Percentiles rank a stretch among this genome's conserved stretches.
Conservation (phyloP, 2,888 invertebrate genomes). For the Tryphoninae sp. region DNA sequence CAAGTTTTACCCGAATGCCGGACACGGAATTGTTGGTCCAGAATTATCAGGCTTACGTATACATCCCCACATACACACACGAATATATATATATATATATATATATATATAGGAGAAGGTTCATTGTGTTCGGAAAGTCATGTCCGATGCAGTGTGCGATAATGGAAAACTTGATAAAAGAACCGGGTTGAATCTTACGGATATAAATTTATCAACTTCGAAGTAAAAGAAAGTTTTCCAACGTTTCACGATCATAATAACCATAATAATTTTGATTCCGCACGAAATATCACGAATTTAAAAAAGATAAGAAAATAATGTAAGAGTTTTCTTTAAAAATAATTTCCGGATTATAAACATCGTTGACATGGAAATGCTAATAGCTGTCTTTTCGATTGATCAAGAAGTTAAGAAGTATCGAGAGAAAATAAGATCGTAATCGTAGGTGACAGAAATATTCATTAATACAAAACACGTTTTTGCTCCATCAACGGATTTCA, state of each 20-base stretch:
- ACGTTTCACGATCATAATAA: conserved; percentile 4
- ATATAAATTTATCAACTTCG: background rate
- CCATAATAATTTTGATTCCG: background rate
- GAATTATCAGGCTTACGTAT: conserved; percentile 43
- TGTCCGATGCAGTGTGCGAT: conserved; percentile 25
- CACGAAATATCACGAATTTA: background rate
- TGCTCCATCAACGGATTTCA: background rate
- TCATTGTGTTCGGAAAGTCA: conserved; percentile 31
- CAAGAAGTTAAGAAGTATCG: too few species aligned
- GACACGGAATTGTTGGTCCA: conserved; percentile 52
- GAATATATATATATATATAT: background rate
- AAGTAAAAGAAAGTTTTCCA: background rate
- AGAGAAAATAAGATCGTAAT: background rate
- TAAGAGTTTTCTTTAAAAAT: background rate
- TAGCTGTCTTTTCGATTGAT: background rate
- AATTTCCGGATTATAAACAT: background rate
- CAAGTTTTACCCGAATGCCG: conserved; percentile 50
- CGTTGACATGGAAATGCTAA: background rate
- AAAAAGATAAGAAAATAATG: background rate
- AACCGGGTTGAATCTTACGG: conserved; percentile 8
- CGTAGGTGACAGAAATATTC: background rate
- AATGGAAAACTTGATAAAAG: conserved; percentile 18
- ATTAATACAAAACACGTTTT: background rate
- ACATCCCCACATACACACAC: background rate
- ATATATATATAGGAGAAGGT: background rate